phyloP scores from a whole-genome alignment of 2,113 vertebrate genomes.

The Physeter macrocephalus region DNA sequence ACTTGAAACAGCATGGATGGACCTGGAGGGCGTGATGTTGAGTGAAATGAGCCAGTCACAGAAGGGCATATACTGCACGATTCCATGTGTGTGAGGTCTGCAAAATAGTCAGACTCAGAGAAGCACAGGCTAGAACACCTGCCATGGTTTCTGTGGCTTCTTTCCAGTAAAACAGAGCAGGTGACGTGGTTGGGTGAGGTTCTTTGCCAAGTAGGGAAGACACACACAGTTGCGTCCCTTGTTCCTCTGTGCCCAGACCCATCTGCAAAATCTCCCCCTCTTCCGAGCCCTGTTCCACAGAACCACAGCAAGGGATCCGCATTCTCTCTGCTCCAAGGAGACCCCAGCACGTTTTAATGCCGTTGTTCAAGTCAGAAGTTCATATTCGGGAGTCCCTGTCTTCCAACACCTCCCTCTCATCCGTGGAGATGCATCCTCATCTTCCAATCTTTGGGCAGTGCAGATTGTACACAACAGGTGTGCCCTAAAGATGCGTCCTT shows the following conservation, averaged over 20 bases:
- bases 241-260: background rate
- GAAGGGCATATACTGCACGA: no score
- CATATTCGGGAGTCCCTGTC: background rate
- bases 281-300: background rate
- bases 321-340: background rate
- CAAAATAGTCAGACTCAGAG: background rate
- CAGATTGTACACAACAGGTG: background rate
- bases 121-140: background rate
- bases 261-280: background rate
- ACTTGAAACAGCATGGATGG: background rate
- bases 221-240: fast-evolving
- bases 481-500: background rate
- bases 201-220: background rate
- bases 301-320: background rate
- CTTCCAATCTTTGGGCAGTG: background rate
- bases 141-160: background rate
- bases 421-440: background rate
- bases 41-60: no score
- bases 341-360: background rate
- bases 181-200: background rate
- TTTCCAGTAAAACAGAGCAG: no score
- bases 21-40: background rate
- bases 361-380: background rate
- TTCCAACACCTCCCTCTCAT: background rate
- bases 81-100: no score